These are phyloP conservation scores for Scaptomyza cyrtandrae DNA, from an alignment of 2,888 invertebrate species.

Conservation along the genomic window DNA sequence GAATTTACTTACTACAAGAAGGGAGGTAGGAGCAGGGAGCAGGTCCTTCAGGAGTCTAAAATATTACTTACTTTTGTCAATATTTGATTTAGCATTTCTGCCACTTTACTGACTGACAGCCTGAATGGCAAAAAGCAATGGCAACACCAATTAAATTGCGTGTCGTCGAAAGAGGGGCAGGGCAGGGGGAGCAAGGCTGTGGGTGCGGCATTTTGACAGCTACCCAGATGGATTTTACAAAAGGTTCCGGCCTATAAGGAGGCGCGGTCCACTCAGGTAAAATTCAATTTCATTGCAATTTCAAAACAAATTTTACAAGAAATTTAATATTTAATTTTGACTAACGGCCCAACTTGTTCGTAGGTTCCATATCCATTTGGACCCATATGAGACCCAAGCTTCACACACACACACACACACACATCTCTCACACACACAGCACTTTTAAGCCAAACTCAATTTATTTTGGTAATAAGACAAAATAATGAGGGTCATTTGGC, in stretches of 20 bases:
- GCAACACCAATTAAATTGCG: conserved; percentile 67
- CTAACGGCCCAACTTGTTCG: conserved; percentile 6
- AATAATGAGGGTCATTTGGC: conserved; percentile 81
- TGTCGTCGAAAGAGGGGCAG: background rate
- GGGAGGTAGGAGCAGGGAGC: background rate
- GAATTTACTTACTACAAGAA: conserved; percentile 54
- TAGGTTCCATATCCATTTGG: conserved; percentile 1
- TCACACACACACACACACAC: conserved; percentile 5
- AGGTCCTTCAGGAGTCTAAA: conserved; percentile 29
- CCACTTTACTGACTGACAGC: conserved; percentile 46
- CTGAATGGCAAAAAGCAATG: conserved; percentile 44
- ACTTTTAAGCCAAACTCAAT: conserved; percentile 77
- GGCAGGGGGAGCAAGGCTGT: background rate
- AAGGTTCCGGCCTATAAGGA: background rate
- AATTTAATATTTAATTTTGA: conserved; percentile 65
- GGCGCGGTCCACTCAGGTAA: conserved; percentile 57
- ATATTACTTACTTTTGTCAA: conserved; percentile 74
- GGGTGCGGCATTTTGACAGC: conserved; percentile 50
- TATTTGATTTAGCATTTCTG: conserved; percentile 77
- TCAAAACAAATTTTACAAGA: conserved; percentile 51
- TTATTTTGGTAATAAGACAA: conserved; percentile 78
- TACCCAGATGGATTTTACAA: background rate
- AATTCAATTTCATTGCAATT: conserved; percentile 74
- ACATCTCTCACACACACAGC: conserved; percentile 5
- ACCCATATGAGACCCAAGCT: background rate